A percentile compares a stretch with the other conserved stretches of the same genome.
Conservation (phyloP, 37 sponge, comb jelly and placozoan genomes). For the Crambe crambe region DNA sequence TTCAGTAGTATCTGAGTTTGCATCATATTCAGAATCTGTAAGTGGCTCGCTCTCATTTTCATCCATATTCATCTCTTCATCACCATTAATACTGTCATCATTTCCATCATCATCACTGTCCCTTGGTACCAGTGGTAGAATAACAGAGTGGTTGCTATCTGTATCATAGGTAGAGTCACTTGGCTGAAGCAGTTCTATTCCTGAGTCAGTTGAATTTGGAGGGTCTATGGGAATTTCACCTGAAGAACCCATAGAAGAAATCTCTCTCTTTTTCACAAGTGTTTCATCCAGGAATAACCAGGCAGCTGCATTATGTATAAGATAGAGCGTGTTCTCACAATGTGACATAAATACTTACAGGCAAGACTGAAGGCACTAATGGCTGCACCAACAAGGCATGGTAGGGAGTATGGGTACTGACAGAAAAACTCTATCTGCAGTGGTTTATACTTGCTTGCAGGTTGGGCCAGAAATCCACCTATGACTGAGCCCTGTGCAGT, state of each 20-base stretch:
- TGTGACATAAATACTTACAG: constrained; percentile 33
- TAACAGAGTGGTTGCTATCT: constrained; percentile 21
- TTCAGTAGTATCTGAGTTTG: constrained; percentile 22
- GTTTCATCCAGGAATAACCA: constrained; percentile 80
- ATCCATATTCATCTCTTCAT: not conserved
- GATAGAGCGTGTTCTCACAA: no score
- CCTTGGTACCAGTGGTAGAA: not conserved
- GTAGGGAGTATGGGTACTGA: constrained; percentile 78
- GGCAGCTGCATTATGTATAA: constrained; percentile 24
- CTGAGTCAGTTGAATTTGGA: constrained; percentile 1
- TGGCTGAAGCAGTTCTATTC: constrained; percentile 25
- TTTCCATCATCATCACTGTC: not conserved
- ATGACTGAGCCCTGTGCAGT: constrained; percentile 64
- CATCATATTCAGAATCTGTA: constrained; percentile 26
- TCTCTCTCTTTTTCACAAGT: constrained; percentile 27
- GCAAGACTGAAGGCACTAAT: constrained; percentile 45
- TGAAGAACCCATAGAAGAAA: not conserved
- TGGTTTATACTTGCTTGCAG: constrained; percentile 71
- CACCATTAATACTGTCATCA: not conserved
- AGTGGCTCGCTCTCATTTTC: constrained; percentile 42
- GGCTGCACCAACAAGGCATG: constrained; percentile 68
- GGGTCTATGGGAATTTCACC: not conserved
- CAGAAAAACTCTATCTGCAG: constrained; percentile 78
- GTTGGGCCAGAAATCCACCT: constrained; percentile 88
- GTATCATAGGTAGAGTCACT: constrained; percentile 7